Conservation (phyloP, 2,888 invertebrate genomes). For the Pegoplata infirma region DNA sequence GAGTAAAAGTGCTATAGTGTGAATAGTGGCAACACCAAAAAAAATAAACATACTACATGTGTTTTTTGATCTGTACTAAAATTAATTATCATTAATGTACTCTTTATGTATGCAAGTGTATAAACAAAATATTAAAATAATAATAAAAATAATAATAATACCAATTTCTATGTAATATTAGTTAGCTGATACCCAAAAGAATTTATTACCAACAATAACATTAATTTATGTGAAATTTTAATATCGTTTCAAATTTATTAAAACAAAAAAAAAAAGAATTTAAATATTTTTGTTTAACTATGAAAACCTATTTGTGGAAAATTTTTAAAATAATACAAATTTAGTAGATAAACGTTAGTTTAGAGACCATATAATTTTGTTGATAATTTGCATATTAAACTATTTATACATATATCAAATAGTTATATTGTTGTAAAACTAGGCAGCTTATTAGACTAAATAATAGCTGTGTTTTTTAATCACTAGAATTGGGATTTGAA, state of each 20-base stretch:
- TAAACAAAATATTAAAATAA: too few relatives aligned
- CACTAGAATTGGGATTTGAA: too few relatives aligned
- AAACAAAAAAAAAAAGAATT: constrained; percentile 24
- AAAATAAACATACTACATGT: background rate
- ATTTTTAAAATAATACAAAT: background rate
- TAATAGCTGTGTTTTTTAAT: too few relatives aligned
- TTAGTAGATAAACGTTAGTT: background rate
- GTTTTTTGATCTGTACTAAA: constrained; percentile 33
- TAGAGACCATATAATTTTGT: background rate
- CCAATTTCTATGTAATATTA: constrained; percentile 22
- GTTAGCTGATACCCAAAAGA: constrained; percentile 16
- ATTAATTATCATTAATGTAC: constrained; percentile 51
- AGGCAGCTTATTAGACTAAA: too few relatives aligned
- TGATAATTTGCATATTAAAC: too few relatives aligned
- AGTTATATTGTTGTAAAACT: too few relatives aligned
- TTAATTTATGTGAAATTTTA: constrained; percentile 31
- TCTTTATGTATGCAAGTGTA: too few relatives aligned
- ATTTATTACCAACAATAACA: constrained; percentile 27
- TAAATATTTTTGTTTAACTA: background rate
- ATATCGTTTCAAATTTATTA: constrained; percentile 29
- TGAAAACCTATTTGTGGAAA: constrained; percentile 10
- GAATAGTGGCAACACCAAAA: background rate
- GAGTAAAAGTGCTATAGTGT: background rate
- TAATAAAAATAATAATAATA: too few relatives aligned
- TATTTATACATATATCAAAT: too few relatives aligned